Evolutionary conservation across 2,888 invertebrate species (phyloP), one percentile per base, ranked within the genome.

Genomic region (Psylliodes chrysocephalus): DNA sequence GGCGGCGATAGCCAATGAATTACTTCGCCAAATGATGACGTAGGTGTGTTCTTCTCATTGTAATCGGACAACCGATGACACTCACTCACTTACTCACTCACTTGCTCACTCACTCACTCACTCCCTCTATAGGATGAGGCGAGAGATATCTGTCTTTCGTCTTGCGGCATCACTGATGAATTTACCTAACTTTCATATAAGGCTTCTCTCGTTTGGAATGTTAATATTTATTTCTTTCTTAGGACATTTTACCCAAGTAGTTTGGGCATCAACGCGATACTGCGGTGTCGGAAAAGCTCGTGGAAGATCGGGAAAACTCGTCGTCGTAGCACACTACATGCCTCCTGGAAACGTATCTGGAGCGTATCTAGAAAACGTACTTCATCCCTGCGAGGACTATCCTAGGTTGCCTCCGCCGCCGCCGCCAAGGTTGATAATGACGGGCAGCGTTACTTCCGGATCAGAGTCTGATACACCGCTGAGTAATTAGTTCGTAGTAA

Each of bases 211-310:
- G n/a, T n/a, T n/a, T n/a, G n/a, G n/a, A n/a, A n/a, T n/a, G n/a
- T n/a, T n/a, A n/a, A n/a, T n/a, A n/a, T n/a, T n/a, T n/a, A n/a
- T n/a, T n/a, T n/a, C n/a, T 61, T 71, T 79, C 80, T 15, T 82
- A 92, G 94, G 94, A 63, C 93, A 94, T 81, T 94, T 94, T 82
- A 93, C 93, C 0, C 94, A 94, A 83, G 85, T 95, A 81, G 91
- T 94, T 18, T 95, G 95, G 94, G 87, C 88, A 33, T 86, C 86
- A 47, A 92, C 91, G 1, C 86, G 88, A 44, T 88, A 89, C 79
- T 89, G 94, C 77, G 94, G 95, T 1, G 88, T 94, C 0, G 94
- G 93, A 5, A 92, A 92, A 77, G 93, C 93, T 0, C 86, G 89
- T 54, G 91, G 91, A 28, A 84, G 90, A 42, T 90, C 90, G 12